phyloP scores from a whole-genome alignment of 1,140 invertebrate species.

The Melanaphis sacchari region DNA sequence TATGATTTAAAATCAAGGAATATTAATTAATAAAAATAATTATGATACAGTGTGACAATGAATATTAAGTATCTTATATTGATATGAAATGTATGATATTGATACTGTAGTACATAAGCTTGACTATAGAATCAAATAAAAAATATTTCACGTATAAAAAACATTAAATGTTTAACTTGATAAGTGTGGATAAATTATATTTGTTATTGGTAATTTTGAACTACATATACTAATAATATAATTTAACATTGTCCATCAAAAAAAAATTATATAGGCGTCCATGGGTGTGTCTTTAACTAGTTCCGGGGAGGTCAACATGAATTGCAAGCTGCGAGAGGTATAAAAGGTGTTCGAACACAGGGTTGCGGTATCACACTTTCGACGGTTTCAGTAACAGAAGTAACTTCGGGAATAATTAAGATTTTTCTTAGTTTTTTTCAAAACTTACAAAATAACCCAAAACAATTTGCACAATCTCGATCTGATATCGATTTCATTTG shows the following conservation, averaged over 20 bases:
- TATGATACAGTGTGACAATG: too few species aligned
- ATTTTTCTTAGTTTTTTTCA: constrained; percentile 46
- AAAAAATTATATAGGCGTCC: neutral
- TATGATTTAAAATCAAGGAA: neutral
- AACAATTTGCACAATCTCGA: constrained; percentile 25
- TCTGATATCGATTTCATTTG: constrained; percentile 49
- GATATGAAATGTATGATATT: neutral
- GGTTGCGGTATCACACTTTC: constrained; percentile 48
- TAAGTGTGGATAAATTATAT: neutral
- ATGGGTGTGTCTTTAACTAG: neutral
- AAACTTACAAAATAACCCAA: constrained; percentile 18
- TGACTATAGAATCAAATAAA: neutral
- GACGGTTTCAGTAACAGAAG: constrained; percentile 55
- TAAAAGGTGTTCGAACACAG: constrained; percentile 34
- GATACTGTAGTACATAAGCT: neutral
- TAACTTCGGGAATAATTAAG: constrained; percentile 36
- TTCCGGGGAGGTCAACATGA: constrained; percentile 33
- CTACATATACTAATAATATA: neutral
- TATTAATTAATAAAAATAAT: neutral
- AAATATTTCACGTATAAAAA: neutral
- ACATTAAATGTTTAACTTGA: neutral
- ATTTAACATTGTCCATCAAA: neutral
- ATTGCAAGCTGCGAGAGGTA: neutral
- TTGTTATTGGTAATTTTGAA: neutral
- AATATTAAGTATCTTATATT: neutral